These are phyloP conservation scores for Heterocephalus glaber DNA, from an alignment of 2,113 vertebrate genomes.

Conservation along the genomic window DNA sequence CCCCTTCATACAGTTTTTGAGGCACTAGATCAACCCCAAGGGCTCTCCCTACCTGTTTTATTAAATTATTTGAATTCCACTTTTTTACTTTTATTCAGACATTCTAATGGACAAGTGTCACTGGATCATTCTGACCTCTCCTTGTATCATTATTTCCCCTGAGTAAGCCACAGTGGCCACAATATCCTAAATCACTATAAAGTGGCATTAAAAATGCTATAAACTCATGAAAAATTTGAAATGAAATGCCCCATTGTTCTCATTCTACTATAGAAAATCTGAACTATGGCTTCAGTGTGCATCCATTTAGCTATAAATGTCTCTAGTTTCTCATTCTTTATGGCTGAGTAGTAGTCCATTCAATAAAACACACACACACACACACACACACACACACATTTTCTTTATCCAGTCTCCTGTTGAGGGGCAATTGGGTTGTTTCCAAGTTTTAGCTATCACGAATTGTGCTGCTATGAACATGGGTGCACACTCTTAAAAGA, in stretches of 20 bases:
- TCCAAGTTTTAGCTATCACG: too few relatives aligned
- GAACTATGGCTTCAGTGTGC: too few relatives aligned
- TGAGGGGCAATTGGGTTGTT: too few relatives aligned
- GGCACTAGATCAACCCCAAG: background rate
- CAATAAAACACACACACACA: too few relatives aligned
- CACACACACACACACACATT: too few relatives aligned
- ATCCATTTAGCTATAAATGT: too few relatives aligned
- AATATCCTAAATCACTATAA: background rate
- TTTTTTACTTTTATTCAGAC: background rate
- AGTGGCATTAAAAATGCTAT: background rate
- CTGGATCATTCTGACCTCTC: background rate
- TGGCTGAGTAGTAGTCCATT: too few relatives aligned
- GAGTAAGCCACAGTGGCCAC: background rate
- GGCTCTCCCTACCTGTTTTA: background rate
- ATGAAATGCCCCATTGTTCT: background rate
- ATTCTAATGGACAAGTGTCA: background rate
- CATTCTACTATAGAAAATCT: background rate
- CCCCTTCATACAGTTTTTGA: background rate
- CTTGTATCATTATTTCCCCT: background rate
- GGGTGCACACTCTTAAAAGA: too few relatives aligned
- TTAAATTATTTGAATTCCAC: background rate
- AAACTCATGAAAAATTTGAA: background rate
- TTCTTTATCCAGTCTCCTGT: too few relatives aligned
- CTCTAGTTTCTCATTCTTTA: too few relatives aligned
- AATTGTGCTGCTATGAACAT: too few relatives aligned